Conservation (phyloP, 2,797 vertebrate genomes). For the Amniataba percoides region DNA sequence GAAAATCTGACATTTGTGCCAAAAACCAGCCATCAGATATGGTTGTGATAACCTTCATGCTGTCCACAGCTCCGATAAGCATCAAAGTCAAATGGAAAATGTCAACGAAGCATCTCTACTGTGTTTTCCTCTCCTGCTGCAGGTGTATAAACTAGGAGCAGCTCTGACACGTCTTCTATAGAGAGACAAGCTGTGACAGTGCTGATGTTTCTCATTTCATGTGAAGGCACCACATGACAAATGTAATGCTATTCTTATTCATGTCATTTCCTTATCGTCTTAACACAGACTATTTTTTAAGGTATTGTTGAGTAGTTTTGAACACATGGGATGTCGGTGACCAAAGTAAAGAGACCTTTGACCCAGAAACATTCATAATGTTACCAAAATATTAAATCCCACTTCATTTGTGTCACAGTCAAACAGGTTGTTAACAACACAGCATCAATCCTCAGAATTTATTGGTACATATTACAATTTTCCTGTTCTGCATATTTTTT, state of each 20-base stretch:
- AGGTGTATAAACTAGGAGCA: slow-evolving; percentile 16
- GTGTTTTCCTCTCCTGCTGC: slow-evolving; percentile 31
- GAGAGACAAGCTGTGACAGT: slow-evolving; percentile 8
- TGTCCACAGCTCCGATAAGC: slow-evolving; percentile 45
- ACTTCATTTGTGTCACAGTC: neutral
- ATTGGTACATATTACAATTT: neutral
- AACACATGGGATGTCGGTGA: neutral
- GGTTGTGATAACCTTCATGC: slow-evolving; percentile 42
- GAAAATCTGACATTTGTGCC: slow-evolving; percentile 33
- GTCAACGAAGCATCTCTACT: slow-evolving; percentile 24
- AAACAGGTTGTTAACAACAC: neutral
- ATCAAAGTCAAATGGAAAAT: slow-evolving; percentile 18
- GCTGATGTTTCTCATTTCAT: slow-evolving; percentile 26
- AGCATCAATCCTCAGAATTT: neutral
- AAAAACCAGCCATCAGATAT: slow-evolving; percentile 22
- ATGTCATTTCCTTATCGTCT: slow-evolving; percentile 31
- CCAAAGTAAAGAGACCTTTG: neutral
- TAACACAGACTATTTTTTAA: slow-evolving; percentile 23
- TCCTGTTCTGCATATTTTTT: neutral
- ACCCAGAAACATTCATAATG: neutral
- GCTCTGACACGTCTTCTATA: slow-evolving; percentile 19
- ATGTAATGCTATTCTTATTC: slow-evolving; percentile 16
- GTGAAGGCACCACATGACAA: slow-evolving; percentile 6
- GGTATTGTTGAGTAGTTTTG: neutral
- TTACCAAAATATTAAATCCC: neutral